These are phyloP conservation scores for Rotaria macrura DNA, from an alignment of 2,888 invertebrate species.

Conservation along the genomic window DNA sequence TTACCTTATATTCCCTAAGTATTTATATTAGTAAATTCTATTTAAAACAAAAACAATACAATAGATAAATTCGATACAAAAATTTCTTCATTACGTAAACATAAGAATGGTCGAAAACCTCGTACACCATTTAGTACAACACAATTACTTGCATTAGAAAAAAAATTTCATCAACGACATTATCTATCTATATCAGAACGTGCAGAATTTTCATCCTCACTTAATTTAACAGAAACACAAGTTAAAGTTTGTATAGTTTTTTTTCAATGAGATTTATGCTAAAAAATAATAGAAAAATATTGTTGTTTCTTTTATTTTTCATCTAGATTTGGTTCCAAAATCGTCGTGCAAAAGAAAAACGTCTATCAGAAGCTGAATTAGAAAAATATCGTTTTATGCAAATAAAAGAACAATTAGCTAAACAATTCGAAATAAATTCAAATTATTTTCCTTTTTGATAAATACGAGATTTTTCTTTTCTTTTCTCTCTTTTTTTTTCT, in stretches of 20 bases:
- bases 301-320: too few relatives aligned
- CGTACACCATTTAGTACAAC: constrained; percentile 87
- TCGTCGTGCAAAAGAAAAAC: constrained; percentile 75
- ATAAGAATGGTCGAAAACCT: constrained; percentile 87
- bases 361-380: constrained; percentile 64
- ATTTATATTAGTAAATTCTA: too few relatives aligned
- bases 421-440: background rate
- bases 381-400: constrained; percentile 28
- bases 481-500: background rate
- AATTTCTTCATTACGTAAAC: constrained; percentile 58
- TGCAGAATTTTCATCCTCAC: constrained; percentile 79
- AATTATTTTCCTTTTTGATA: background rate
- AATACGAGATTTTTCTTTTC: too few relatives aligned
- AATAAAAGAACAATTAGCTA: constrained; percentile 7
- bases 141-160: constrained; percentile 75
- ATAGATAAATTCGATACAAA: background rate
- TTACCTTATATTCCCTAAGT: too few relatives aligned
- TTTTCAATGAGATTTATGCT: too few relatives aligned
- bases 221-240: constrained; percentile 83
- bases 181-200: constrained; percentile 85
- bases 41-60: too few relatives aligned
- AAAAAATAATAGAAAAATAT: too few relatives aligned
- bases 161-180: constrained; percentile 84
- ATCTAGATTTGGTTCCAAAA: constrained; percentile 50
- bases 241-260: constrained; percentile 50